Base-by-base conservation (phyloP, 2,797 vertebrate genomes). In the Myotis pilosus region DNA sequence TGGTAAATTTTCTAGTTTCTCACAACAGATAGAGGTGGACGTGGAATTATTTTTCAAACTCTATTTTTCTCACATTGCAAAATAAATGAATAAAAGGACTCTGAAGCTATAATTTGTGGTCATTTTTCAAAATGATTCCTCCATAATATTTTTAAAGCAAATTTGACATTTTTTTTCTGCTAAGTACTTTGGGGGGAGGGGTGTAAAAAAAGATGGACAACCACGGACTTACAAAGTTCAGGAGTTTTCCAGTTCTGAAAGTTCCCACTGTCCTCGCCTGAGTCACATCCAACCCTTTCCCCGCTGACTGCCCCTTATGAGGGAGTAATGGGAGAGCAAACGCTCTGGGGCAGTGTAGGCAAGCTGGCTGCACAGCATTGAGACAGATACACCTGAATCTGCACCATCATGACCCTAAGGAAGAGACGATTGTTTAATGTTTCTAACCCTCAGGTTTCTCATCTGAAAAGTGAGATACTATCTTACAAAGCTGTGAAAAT, bases 41-140 rank as follows among this genome's bases (percentile, higher is more conserved):
- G n/a, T 7, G 75, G n/a, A 93, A 76, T 78, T 96, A 25, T 71
- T 75, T 92, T 76, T 68, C 44, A 90, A 79, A 71, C 20, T 87
- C 55, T 51, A n/a, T 38, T 78, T 53, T 92, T 53, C 38, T 74
- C 55, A 86, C 10, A 13, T n/a, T 51, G 79, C 23, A 68, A 94
- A 86, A 92, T 55, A 74, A 85, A 94, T 30, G 2, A n/a, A 88
- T 30, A 76, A 80, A 55, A 87, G 25, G 38, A 82, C 60, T 84
- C 36, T 47, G 49, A 89, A 69, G 33, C 19, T 75, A 3, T 10
- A 44, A 74, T 0, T 57, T 36, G 20, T 82, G 25, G 41, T 17
- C 49, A 79, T 33, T 64, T 76, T 81, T 78, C 28, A 75, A 30
- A 51, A 71, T 51, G 20, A 86, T 75, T 85, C 12, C 19, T 41